Conservation (phyloP, 2,113 vertebrate species). For the human (Homo sapiens) region GRCh38 chr2:178863001-178863500, state of each 20-base stretch:
- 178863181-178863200: neutral
- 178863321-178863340: neutral
- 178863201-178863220: neutral
- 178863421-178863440: neutral
- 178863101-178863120: neutral
- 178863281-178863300: neutral
- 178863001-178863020: neutral
- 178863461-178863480: neutral
- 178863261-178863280: neutral
- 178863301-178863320: neutral
- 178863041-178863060: neutral
- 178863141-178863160: neutral
- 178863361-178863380: neutral
- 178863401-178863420: neutral
- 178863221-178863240: neutral
- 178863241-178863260: neutral
- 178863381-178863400: neutral
- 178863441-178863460: slow-evolving; percentile 4
- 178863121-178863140: neutral
- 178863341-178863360: neutral
- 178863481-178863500: slow-evolving; percentile 11
- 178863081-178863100: neutral
- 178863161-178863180: neutral
- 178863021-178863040: neutral
- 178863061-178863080: neutral